Base-by-base conservation (phyloP, 2,797 vertebrate genomes). In the Aselliscus stoliczkanus region DNA sequence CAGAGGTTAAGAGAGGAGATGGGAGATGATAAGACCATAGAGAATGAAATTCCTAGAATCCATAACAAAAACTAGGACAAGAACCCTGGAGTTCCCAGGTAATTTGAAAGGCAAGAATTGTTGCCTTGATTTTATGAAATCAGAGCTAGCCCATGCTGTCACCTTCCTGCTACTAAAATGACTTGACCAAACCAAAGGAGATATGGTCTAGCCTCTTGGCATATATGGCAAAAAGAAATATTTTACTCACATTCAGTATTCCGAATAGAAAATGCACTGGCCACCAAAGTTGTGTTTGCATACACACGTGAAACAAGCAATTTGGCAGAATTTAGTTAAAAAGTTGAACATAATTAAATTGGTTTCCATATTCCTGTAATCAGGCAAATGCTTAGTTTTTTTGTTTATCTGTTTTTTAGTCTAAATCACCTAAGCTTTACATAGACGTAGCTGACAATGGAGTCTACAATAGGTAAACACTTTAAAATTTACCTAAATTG, bases 281-380 rank as follows among this genome's bases (percentile, higher is more conserved):
- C 70, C 86, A 90, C 34, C 15, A 73, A 75, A 89, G 34, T 72
- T 47, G 2, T 88, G 73, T 92, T 90, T 88, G 37, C 29, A 83
- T 11, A 84, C 13, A 84, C 31, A 50, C 6, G 20, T 7, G 81
- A 27, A 90, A 85, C 31, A 90, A 80, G 60, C 62, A 92, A 79
- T 79, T 93, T 97, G 87, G 58, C 76, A 95, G 80, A 94, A 92
- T 91, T 67, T 52, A n/a, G 17, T 79, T 92, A 70, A 89, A 93
- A 96, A 76, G 42, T 56, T 56, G 39, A 96, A 90, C 37, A 75
- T 82, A 96, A 95, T 93, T 92, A 94, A 75, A 75, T 56, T 90
- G 62, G 52, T 88, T 93, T 90, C 25, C 18, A 86, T 23, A 37
- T 64, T 82, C n/a, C 79, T 88, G 39, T 70, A 90, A 90, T 94